A percentile compares a stretch with the other conserved stretches of the same genome.
Evolutionary conservation across 2,888 invertebrate species (phyloP).

Genomic region (Amiota mariae): DNA sequence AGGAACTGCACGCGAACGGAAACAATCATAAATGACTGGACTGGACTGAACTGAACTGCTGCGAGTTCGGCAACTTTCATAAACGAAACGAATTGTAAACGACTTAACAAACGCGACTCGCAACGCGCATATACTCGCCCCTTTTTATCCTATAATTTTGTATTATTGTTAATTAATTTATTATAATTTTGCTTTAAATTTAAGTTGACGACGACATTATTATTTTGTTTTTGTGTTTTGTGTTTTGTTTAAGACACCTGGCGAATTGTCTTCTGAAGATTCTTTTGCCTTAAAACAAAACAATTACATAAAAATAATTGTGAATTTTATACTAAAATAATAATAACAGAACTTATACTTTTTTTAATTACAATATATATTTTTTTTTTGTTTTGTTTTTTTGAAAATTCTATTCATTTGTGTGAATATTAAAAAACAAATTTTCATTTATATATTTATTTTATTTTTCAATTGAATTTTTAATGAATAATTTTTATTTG

Average conservation of each 20-base stretch:
- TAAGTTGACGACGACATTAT: constrained; percentile 20
- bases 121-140: constrained; percentile 19
- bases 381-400: too few relatives aligned
- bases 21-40: constrained; percentile 44
- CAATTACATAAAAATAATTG: too few relatives aligned
- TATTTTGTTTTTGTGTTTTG: constrained; percentile 36
- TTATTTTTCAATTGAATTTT: too few relatives aligned
- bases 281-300: constrained; percentile 25
- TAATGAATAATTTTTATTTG: too few relatives aligned
- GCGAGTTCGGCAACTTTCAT: background rate
- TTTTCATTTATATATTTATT: too few relatives aligned
- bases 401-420: too few relatives aligned
- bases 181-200: constrained; percentile 19
- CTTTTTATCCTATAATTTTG: background rate
- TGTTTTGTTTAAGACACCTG: constrained; percentile 7
- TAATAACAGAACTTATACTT: too few relatives aligned
- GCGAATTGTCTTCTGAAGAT: constrained; percentile 30
- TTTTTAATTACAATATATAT: too few relatives aligned
- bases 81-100: background rate
- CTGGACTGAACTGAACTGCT: constrained; percentile 31
- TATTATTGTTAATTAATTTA: constrained; percentile 25
- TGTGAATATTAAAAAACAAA: too few relatives aligned
- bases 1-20: constrained; percentile 53
- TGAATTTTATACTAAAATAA: too few relatives aligned
- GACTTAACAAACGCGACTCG: background rate